phyloP scores from a whole-genome alignment of 2,113 vertebrate species.

The Rattus norvegicus region DNA sequence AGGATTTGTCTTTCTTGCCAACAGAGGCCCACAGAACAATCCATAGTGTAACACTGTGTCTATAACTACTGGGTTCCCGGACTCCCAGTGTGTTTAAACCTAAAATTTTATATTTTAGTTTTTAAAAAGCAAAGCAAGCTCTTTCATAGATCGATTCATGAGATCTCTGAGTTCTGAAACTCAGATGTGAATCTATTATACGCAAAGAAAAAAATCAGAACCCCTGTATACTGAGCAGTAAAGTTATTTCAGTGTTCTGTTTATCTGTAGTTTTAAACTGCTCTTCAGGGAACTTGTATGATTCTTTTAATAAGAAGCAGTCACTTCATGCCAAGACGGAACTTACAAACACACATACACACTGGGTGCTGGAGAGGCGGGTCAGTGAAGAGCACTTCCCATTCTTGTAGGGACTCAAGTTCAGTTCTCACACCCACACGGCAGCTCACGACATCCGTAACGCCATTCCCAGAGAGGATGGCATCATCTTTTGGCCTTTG shows the following conservation, averaged over 20 bases:
- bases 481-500: neutral
- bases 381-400: neutral
- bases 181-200: neutral
- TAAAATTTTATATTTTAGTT: neutral
- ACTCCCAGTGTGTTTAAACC: neutral
- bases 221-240: neutral
- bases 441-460: neutral
- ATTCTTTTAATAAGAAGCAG: conserved; percentile 19
- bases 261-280: conserved; percentile 32
- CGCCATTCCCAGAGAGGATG: neutral
- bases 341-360: neutral
- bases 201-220: conserved; percentile 8
- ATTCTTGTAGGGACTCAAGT: neutral
- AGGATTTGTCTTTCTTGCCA: neutral
- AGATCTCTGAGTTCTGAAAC: conserved; percentile 35
- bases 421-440: neutral
- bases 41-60: neutral
- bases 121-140: conserved; percentile 48
- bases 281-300: neutral
- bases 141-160: neutral
- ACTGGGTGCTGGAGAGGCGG: neutral
- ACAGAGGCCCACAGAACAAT: accelerated
- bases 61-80: neutral
- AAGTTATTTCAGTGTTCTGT: conserved; percentile 40
- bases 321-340: conserved; percentile 6